A percentile compares a stretch with the other conserved stretches of the same genome.
phyloP scores from a whole-genome alignment of 2,888 invertebrate genomes.

The Pseudolycoriella hygida region DNA sequence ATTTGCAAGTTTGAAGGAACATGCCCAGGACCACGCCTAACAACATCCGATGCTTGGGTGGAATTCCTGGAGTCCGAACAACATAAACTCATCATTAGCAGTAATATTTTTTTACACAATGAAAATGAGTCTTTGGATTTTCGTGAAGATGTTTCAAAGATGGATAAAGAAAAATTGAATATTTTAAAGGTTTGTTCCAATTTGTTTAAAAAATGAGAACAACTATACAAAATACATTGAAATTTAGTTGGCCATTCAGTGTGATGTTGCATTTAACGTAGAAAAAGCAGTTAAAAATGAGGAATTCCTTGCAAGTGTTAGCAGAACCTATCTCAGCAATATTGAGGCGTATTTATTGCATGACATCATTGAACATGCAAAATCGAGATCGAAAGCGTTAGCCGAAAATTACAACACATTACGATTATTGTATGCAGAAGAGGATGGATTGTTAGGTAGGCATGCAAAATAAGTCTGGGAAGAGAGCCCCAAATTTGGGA shows the following conservation, averaged over 20 bases:
- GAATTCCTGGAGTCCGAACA: constrained; percentile 19
- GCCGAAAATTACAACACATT: constrained; percentile 20
- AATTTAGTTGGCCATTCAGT: not conserved
- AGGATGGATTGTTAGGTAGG: constrained; percentile 24
- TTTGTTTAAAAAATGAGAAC: too few relatives aligned
- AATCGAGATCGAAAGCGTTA: constrained; percentile 19
- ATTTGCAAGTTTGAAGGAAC: constrained; percentile 22
- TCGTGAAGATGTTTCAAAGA: not conserved
- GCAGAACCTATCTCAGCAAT: constrained; percentile 21
- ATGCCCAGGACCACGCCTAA: constrained; percentile 25
- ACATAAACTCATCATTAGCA: not conserved
- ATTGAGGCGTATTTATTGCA: constrained; percentile 19
- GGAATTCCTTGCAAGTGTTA: constrained; percentile 27
- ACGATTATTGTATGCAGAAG: constrained; percentile 23
- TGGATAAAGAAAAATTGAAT: too few relatives aligned
- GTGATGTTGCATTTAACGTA: constrained; percentile 18
- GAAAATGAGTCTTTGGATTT: not conserved
- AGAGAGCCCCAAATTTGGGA: too few relatives aligned
- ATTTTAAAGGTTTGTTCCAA: too few relatives aligned
- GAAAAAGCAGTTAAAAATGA: constrained; percentile 26
- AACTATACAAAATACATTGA: too few relatives aligned
- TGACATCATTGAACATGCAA: constrained; percentile 24
- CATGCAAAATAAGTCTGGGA: constrained; percentile 1
- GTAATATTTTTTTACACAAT: not conserved
- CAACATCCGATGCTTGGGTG: constrained; percentile 26